Conservation (phyloP, 2,797 vertebrate genomes). For the Halcyon leucocephala region DNA sequence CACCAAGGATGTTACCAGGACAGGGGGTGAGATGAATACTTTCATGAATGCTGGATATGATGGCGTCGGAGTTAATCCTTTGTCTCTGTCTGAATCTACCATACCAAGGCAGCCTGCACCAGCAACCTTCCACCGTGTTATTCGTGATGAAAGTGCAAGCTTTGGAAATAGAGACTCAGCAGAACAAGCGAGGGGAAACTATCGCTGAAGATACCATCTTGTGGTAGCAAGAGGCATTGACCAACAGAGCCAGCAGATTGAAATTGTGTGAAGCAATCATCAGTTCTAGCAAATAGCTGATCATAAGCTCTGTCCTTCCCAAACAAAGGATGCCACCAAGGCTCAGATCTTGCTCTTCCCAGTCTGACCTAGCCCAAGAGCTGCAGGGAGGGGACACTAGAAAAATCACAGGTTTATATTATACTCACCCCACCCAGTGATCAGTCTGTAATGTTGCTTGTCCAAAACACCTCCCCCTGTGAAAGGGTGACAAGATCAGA, state of each 20-base stretch:
- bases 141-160: not conserved
- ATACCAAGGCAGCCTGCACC: not conserved
- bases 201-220: not conserved
- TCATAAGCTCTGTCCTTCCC: not conserved
- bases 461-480: not conserved
- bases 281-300: fast-evolving
- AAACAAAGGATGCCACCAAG: not conserved
- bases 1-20: not conserved
- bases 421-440: not conserved
- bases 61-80: not conserved
- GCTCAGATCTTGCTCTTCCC: not conserved
- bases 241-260: not conserved
- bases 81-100: not conserved
- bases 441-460: fast-evolving
- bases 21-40: not conserved
- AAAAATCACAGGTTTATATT: not conserved
- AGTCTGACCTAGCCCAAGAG: not conserved
- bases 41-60: not conserved
- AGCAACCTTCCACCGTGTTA: not conserved
- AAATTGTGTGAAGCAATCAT: not conserved
- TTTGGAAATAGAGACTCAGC: not conserved
- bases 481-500: not conserved
- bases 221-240: not conserved
- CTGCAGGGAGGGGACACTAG: not conserved
- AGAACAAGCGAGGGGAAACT: not conserved